Evolutionary conservation across 2,113 vertebrate species (phyloP).

Genomic region (Lasiurus borealis): DNA sequence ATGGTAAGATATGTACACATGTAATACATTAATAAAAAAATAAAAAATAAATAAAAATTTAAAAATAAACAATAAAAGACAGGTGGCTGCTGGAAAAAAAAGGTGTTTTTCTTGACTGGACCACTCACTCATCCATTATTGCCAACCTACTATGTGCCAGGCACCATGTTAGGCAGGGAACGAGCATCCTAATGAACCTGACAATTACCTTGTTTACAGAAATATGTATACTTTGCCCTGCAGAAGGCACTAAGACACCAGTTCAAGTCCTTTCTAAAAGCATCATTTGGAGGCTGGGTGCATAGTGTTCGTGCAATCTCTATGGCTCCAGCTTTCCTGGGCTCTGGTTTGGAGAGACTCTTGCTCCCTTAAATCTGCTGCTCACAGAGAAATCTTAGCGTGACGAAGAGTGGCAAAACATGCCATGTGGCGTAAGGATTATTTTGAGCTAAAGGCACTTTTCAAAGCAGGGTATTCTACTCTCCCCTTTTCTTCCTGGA

Average conservation of each 20-base stretch:
- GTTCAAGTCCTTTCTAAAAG: conserved; percentile 58
- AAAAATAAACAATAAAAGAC: too few relatives aligned
- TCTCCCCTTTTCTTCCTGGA: conserved; percentile 1
- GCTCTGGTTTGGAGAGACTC: background rate
- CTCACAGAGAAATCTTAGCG: background rate
- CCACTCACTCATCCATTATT: background rate
- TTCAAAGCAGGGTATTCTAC: background rate
- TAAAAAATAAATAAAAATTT: too few relatives aligned
- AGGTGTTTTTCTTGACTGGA: too few relatives aligned
- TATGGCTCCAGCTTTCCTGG: background rate
- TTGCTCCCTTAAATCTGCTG: background rate
- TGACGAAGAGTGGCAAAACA: background rate
- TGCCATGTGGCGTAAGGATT: background rate
- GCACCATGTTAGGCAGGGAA: background rate
- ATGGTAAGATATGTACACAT: too few relatives aligned
- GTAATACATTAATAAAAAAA: too few relatives aligned
- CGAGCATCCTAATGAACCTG: background rate
- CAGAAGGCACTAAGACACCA: conserved; percentile 16
- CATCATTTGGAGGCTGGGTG: background rate
- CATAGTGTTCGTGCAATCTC: background rate
- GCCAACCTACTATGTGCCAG: background rate
- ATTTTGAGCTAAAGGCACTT: background rate
- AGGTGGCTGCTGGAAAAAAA: too few relatives aligned
- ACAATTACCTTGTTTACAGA: background rate
- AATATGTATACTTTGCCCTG: conserved; percentile 43